A percentile compares a stretch with the other conserved stretches of the same genome.
Evolutionary conservation across 1,140 invertebrate species (phyloP).

Genomic region (Drosophila lowei): DNA sequence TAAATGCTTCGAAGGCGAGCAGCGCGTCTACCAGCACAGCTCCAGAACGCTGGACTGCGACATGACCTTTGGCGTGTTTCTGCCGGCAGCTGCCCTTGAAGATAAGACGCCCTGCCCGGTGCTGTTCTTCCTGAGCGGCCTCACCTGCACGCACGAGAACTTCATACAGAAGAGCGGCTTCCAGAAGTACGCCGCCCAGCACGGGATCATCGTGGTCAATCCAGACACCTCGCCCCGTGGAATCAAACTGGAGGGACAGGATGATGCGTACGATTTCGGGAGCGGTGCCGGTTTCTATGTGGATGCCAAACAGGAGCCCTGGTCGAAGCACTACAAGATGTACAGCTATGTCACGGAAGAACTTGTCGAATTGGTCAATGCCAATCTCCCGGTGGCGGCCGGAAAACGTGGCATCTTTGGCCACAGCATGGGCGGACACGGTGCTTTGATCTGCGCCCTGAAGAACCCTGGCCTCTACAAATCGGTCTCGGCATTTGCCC

Average conservation of each 20-base stretch:
- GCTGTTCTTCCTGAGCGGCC: slow-evolving; percentile 96
- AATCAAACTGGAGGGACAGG: slow-evolving; percentile 94
- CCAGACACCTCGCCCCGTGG: slow-evolving; percentile 98
- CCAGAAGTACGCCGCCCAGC: slow-evolving; percentile 91
- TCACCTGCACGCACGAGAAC: slow-evolving; percentile 98
- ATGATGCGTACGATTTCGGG: slow-evolving; percentile 97
- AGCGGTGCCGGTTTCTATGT: slow-evolving; percentile 98
- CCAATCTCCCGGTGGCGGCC: slow-evolving; percentile 87
- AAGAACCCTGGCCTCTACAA: slow-evolving; percentile 96
- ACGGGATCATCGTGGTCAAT: slow-evolving; percentile 89
- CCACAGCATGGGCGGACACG: slow-evolving; percentile 98
- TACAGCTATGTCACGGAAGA: slow-evolving; percentile 98
- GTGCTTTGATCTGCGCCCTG: slow-evolving; percentile 95
- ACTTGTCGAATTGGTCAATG: slow-evolving; percentile 90
- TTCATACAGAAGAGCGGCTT: slow-evolving; percentile 97
- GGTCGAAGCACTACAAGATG: slow-evolving; percentile 98
- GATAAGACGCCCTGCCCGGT: slow-evolving; percentile 88
- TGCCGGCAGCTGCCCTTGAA: slow-evolving; percentile 91
- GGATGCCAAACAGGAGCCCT: slow-evolving; percentile 95
- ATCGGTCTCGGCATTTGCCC: slow-evolving; percentile 97
- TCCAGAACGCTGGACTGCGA: slow-evolving; percentile 92
- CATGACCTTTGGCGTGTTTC: slow-evolving; percentile 96
- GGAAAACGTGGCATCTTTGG: slow-evolving; percentile 92
- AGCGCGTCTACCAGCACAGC: slow-evolving; percentile 90
- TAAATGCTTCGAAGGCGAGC: slow-evolving; percentile 75